Evolutionary conservation across 2,113 vertebrate genomes (phyloP), one percentile per base, ranked within the genome.

Genomic region (Nerophis lumbriciformis): DNA sequence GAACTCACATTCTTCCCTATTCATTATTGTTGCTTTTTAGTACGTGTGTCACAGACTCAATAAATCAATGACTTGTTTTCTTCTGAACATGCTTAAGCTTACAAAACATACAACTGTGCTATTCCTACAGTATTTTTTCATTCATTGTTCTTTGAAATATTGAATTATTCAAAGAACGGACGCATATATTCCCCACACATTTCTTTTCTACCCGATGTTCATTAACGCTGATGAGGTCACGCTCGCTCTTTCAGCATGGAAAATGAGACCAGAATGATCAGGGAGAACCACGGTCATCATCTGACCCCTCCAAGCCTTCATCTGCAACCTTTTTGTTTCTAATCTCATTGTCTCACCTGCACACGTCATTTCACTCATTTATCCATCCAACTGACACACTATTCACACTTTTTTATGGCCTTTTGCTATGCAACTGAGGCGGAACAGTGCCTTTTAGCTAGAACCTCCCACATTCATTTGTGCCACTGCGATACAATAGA

Each of bases 391-490:
- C 60, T 19, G 37, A 38, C 21, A 14, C 28, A 8, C 6, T 42
- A 35, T 8, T 10, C 5, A 12, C 8, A 56, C 9, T 47, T 11
- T 16, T 53, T 56, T 59, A 28, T 28, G 28, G 28, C 36, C 53
- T 38, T 67, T 65, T 53, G 42, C 16, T 49, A 13, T 42, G 14
- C 49, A 59, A 10, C 48, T 36, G 19, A 35, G 35, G 68, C 50
- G 10, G 60, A 52, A 61, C 11, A 4, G 0, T 28, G 53, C 12
- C 9, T 49, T 39, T 63, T 50, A 53, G 47, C 12, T 59, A 53
- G 68, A 60, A 50, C 37, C 59, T 9, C 39, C 45, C 16, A 53
- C 50, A 61, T 28, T 59, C 48, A 51, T 55, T 45, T 13, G 15
- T 21, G 6, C 57, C 16, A 28, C 5, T 4, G 21, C 19, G 53